Evolutionary conservation across 2,113 vertebrate species (phyloP).

Genomic region (Puffinus mauretanicus): DNA sequence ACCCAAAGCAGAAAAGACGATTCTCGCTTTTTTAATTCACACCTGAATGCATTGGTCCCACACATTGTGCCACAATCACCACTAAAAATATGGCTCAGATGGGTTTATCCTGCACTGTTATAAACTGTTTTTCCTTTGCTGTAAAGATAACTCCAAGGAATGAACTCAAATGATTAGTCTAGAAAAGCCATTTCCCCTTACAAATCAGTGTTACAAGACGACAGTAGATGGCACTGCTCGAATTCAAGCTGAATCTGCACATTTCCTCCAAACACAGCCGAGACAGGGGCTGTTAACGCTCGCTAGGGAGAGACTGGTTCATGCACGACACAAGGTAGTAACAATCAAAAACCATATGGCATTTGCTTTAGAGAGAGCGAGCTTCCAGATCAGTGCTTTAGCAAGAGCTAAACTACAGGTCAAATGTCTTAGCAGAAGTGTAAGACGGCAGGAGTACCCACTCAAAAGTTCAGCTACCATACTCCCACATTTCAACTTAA

Average conservation of each 20-base stretch:
- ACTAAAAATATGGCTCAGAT: neutral
- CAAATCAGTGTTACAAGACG: rapidly evolving
- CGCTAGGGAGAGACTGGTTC: rapidly evolving
- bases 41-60: neutral
- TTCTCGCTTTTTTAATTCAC: neutral
- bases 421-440: neutral
- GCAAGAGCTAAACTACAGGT: neutral
- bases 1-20: neutral
- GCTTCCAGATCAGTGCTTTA: rapidly evolving
- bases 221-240: conserved; percentile 37
- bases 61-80: neutral
- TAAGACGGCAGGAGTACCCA: neutral
- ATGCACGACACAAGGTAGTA: rapidly evolving
- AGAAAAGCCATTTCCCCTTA: neutral
- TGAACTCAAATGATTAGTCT: rapidly evolving
- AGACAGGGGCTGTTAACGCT: neutral
- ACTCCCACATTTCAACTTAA: neutral
- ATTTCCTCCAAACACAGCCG: rapidly evolving
- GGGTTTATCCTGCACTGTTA: neutral
- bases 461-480: neutral
- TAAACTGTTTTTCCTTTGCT: neutral
- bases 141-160: neutral
- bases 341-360: rapidly evolving
- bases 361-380: neutral
- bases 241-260: neutral